These are phyloP conservation scores for Ennomos quercinarius DNA, from an alignment of 2,888 invertebrate genomes.

Conservation along the genomic window DNA sequence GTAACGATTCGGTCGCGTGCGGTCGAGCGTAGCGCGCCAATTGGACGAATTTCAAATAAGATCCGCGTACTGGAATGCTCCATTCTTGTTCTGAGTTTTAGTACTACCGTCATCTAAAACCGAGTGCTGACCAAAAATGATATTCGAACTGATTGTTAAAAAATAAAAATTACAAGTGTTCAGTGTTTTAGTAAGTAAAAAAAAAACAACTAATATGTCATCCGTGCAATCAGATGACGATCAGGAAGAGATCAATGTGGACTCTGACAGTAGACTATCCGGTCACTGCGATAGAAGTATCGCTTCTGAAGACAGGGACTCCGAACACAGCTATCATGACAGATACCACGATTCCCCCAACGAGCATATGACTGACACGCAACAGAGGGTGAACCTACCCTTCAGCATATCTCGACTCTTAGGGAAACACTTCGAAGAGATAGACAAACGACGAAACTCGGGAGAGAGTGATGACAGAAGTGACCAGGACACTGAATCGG, in stretches of 20 bases:
- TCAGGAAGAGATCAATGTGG: conserved; percentile 88
- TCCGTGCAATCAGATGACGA: conserved; percentile 87
- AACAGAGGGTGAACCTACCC: conserved; percentile 86
- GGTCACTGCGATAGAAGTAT: conserved; percentile 79
- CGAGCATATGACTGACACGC: conserved; percentile 81
- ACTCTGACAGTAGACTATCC: conserved; percentile 87
- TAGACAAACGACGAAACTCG: conserved; percentile 81
- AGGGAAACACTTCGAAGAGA: conserved; percentile 90
- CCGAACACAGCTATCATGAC: conserved; percentile 83
- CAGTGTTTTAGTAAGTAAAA: conserved; percentile 25
- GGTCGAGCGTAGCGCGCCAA: conserved; percentile 71
- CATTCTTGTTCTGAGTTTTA: conserved; percentile 37
- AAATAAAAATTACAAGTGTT: conserved; percentile 13
- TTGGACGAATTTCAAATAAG: conserved; percentile 59
- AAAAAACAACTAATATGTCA: conserved; percentile 66
- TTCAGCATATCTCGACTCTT: conserved; percentile 93
- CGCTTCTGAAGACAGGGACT: conserved; percentile 84
- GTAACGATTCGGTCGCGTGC: conserved; percentile 71
- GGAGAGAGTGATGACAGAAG: conserved; percentile 81
- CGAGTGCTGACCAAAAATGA: conserved; percentile 46
- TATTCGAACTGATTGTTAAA: conserved; percentile 34
- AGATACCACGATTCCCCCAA: conserved; percentile 79
- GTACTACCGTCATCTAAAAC: conserved; percentile 32
- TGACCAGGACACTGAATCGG: conserved; percentile 81
- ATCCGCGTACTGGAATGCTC: conserved; percentile 42